phyloP scores from a whole-genome alignment of 1,140 invertebrate genomes.

The Macrobrachium rosenbergii region DNA sequence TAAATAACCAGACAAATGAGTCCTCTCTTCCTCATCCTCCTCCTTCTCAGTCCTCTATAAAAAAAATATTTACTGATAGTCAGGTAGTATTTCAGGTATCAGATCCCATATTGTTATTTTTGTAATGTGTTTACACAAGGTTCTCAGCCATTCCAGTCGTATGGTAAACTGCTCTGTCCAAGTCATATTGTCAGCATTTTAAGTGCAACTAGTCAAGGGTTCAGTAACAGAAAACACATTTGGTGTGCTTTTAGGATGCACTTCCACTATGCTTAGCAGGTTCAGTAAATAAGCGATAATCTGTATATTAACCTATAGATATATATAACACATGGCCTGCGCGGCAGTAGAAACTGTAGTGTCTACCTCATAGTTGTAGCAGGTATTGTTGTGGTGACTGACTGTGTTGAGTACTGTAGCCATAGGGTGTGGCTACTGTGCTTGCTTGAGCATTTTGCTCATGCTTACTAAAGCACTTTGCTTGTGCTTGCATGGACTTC shows the following conservation, averaged over 20 bases:
- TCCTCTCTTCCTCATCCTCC: constrained; percentile 18
- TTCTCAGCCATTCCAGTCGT: constrained; percentile 62
- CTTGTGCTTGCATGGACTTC: too few species aligned
- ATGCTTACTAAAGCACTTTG: too few species aligned
- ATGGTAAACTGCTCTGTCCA: constrained; percentile 64
- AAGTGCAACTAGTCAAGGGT: constrained; percentile 63
- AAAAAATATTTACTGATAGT: constrained; percentile 61
- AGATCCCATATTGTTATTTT: constrained; percentile 64
- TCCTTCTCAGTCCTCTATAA: constrained; percentile 32
- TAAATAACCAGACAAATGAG: constrained; percentile 58
- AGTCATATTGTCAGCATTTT: constrained; percentile 63
- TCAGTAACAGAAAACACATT: constrained; percentile 63
- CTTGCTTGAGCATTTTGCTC: too few species aligned
- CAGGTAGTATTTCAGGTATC: constrained; percentile 63
- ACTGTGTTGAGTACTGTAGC: not conserved
- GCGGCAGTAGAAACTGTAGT: constrained; percentile 62
- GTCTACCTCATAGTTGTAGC: constrained; percentile 63
- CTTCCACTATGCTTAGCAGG: constrained; percentile 64
- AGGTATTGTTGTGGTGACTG: not conserved
- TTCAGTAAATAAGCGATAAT: constrained; percentile 60
- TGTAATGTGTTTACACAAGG: constrained; percentile 63
- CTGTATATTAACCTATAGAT: constrained; percentile 61
- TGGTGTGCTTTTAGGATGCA: constrained; percentile 63
- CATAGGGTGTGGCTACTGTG: too few species aligned
- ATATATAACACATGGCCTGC: constrained; percentile 62